Evolutionary conservation across 2,888 invertebrate genomes (phyloP), one percentile per base, ranked within the genome.

Genomic region (Drosophila longiperda): DNA sequence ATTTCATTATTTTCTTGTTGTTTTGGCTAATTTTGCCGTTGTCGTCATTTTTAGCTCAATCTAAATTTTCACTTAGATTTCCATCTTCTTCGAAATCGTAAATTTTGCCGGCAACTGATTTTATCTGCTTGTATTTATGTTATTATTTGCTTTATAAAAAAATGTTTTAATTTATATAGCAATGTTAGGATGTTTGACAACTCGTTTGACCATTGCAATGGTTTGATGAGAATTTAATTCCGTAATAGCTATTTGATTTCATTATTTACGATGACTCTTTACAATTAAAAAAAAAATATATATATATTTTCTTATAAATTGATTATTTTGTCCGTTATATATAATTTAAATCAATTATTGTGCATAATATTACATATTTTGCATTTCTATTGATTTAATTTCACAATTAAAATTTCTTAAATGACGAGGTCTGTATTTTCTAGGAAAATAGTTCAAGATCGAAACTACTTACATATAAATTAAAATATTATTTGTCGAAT

Each of bases 1-100:
- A 90, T 85, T 85, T 87, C 82, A 90, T 90, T 83, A 89, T 81
- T 78, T 87, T 48, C 67, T 63, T 80, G 20, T 50, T 59, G 64
- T 58, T 79, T 45, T 62, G 62, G 55, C 62, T 64, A 63, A 45
- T 45, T 17, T 48, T 34, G 38, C 48, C 36, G 48, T 50, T 55
- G 38, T 36, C 38, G 17, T 42, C n/a, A 68, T 34, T 9, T 20
- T n/a, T n/a, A 42, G 45, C 32, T 42, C 38, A 20, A 57, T 42
- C 60, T 45, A 8, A 54, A 40, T 60, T 42, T 23, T 38, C 33
- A 50, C 52, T 55, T 17, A 11, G 61, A 64, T 55, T 4, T 20
- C 3, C 61, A 59, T 52, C 32, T 29, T 38, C 42, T 55, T 57
- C 60, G 49, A 48, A 64, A 62, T 52, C 58, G 52, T 45, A 42